Evolutionary conservation across 2,113 vertebrate species (phyloP).

Genomic region (Danionella cerebrum): DNA sequence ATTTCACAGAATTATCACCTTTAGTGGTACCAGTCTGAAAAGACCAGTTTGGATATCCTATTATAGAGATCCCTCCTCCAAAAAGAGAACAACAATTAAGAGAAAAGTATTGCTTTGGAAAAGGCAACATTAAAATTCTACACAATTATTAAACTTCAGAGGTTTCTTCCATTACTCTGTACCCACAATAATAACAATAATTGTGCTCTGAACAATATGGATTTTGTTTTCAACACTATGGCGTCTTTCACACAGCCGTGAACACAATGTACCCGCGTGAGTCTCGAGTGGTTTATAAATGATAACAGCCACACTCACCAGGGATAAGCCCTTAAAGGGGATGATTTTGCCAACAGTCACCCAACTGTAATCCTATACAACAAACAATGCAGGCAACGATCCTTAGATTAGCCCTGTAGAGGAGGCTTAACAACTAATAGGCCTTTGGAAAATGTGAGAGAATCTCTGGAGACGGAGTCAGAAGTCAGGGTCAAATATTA

Average conservation of each 20-base stretch:
- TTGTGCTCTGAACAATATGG: neutral
- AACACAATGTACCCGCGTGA: neutral
- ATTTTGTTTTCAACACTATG: neutral
- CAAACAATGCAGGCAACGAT: neutral
- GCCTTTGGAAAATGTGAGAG: neutral
- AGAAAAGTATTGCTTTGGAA: too few species aligned
- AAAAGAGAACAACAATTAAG: too few species aligned
- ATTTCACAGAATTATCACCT: too few species aligned
- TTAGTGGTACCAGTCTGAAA: too few species aligned
- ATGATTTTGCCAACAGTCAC: neutral
- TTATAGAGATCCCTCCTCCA: too few species aligned
- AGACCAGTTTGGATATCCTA: too few species aligned
- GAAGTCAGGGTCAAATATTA: neutral
- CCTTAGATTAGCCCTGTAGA: neutral
- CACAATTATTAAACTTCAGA: too few species aligned
- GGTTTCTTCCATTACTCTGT: too few species aligned
- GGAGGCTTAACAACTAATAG: neutral
- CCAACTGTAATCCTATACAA: neutral
- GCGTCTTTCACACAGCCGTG: neutral
- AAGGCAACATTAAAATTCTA: too few species aligned
- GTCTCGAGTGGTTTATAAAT: neutral
- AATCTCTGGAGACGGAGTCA: slow-evolving; percentile 7
- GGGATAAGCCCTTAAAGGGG: neutral
- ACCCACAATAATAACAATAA: too few species aligned
- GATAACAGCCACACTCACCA: slow-evolving; percentile 4